phyloP scores from a whole-genome alignment of 2,113 vertebrate species.

The Rhinogobius similis region DNA sequence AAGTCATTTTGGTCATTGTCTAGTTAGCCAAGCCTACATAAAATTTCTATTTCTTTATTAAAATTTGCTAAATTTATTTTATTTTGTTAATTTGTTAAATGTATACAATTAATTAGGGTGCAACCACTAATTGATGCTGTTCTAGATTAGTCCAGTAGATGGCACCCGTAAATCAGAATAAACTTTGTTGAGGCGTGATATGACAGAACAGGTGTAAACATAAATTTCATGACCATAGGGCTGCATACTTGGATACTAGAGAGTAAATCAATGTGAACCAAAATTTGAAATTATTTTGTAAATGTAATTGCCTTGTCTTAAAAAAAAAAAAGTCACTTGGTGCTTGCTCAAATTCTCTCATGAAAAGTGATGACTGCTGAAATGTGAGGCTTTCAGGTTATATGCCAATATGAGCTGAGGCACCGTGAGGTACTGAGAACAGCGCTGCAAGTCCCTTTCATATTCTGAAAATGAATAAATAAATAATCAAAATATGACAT shows the following conservation, averaged over 20 bases:
- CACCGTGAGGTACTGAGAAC: constrained; percentile 7
- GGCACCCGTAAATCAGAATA: constrained; percentile 45
- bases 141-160: constrained; percentile 32
- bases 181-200: constrained; percentile 50
- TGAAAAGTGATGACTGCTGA: no score
- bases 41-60: no score
- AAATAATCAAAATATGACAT: neutral
- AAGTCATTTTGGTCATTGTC: neutral
- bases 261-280: no score
- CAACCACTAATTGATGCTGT: neutral
- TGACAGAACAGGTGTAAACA: constrained; percentile 84
- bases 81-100: neutral
- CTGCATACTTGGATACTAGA: no score
- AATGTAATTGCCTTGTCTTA: no score
- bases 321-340: no score
- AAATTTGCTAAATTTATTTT: neutral
- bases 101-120: neutral
- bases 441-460: constrained; percentile 17
- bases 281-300: no score
- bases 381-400: constrained; percentile 51
- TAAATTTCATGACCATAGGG: neutral
- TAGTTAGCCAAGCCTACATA: neutral
- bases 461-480: no score
- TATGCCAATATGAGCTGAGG: no score
- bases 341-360: no score